These are phyloP conservation scores for Atta colombica DNA, from an alignment of 1,140 invertebrate species.

Conservation along the genomic window DNA sequence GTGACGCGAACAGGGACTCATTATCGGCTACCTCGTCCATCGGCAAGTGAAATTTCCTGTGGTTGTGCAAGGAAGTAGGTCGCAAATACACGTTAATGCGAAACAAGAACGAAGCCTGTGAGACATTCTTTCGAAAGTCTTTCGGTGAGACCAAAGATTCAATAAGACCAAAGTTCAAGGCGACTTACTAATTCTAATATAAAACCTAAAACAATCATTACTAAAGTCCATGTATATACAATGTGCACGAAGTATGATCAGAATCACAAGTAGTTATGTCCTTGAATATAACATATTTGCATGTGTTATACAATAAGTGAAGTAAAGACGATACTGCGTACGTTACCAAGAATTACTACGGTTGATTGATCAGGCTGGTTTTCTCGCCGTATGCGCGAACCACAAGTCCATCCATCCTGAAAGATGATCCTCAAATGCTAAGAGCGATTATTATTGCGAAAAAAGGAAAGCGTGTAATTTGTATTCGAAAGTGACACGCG, in stretches of 20 bases:
- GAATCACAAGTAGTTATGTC: neutral
- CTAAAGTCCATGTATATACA: neutral
- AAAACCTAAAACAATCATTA: neutral
- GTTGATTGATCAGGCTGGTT: neutral
- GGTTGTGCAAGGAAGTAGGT: constrained; percentile 57
- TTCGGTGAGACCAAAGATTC: neutral
- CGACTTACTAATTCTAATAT: neutral
- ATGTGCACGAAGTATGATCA: neutral
- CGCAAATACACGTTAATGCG: constrained; percentile 42
- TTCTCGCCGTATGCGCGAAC: neutral
- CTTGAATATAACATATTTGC: constrained; percentile 17
- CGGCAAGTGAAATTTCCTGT: constrained; percentile 47
- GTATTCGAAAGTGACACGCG: constrained; percentile 55
- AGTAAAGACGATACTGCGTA: neutral
- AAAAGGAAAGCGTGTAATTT: constrained; percentile 58
- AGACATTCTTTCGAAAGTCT: constrained; percentile 34
- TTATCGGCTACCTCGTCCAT: neutral
- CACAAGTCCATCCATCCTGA: neutral
- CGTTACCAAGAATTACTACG: constrained; percentile 5
- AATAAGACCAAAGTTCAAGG: constrained; percentile 1
- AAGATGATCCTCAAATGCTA: constrained; percentile 18
- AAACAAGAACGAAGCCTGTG: constrained; percentile 10
- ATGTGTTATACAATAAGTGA: constrained; percentile 8
- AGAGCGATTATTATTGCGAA: constrained; percentile 21
- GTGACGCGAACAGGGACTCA: neutral